Conservation (phyloP, 2,888 invertebrate species). For the Asteroscopus sphinx region DNA sequence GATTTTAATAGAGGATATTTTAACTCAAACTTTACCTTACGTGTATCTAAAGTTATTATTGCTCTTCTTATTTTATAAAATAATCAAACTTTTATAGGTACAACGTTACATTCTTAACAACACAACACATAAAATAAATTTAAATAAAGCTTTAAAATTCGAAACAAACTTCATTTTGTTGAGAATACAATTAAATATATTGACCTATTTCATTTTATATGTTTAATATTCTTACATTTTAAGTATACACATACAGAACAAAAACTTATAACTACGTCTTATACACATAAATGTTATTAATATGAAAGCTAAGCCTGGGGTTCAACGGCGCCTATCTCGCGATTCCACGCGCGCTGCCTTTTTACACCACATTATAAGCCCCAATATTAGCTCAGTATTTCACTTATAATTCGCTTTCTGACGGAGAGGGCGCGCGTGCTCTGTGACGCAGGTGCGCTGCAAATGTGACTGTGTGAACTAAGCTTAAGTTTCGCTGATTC, state of each 20-base stretch:
- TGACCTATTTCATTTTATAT: too few species aligned
- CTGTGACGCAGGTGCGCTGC: conserved; percentile 56
- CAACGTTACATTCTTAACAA: too few species aligned
- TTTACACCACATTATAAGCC: conserved; percentile 77
- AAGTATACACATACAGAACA: conserved; percentile 26
- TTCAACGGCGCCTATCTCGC: conserved; percentile 72
- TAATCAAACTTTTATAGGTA: too few species aligned
- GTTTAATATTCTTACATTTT: neutral
- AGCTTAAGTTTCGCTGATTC: conserved; percentile 44
- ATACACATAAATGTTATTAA: conserved; percentile 66
- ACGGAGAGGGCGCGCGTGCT: conserved; percentile 65
- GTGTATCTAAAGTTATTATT: too few species aligned
- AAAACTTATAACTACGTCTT: conserved; percentile 60
- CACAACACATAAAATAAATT: too few species aligned
- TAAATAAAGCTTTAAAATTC: too few species aligned
- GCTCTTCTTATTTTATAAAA: too few species aligned
- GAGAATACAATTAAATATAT: too few species aligned
- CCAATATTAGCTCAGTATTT: conserved; percentile 77
- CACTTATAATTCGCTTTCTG: conserved; percentile 75
- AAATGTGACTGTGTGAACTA: conserved; percentile 59
- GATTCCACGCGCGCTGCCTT: conserved; percentile 75
- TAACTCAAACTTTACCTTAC: too few species aligned
- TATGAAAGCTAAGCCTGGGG: conserved; percentile 69
- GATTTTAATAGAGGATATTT: too few species aligned
- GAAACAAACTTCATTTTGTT: too few species aligned